Conservation (phyloP, 2,888 invertebrate species). For the Pristionchus arcanus region DNA sequence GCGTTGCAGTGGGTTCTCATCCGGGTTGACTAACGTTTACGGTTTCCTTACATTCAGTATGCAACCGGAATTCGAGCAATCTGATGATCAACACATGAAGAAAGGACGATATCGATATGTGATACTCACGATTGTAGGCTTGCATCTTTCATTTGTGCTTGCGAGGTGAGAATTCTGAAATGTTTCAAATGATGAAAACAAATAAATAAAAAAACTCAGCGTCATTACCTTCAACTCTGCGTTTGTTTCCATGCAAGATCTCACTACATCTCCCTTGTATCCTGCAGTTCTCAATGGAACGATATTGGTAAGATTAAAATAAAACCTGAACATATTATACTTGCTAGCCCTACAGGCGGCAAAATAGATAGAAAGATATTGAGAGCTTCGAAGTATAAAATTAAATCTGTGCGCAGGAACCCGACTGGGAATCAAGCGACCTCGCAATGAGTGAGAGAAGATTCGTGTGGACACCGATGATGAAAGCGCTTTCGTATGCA, state of each 20-base stretch:
- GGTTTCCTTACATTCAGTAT: background rate
- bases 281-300: background rate
- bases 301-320: background rate
- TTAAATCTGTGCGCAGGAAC: background rate
- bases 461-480: slow-evolving; percentile 35
- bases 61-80: background rate
- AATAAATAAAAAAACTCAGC: background rate
- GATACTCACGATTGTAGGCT: background rate
- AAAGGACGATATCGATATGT: slow-evolving; percentile 31
- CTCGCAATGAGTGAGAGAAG: background rate
- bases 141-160: background rate
- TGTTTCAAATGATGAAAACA: background rate
- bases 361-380: too few species aligned
- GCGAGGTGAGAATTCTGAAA: background rate
- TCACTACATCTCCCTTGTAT: slow-evolving; percentile 38
- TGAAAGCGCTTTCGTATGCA: slow-evolving; percentile 1
- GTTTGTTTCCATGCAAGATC: slow-evolving; percentile 40
- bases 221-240: slow-evolving; percentile 44
- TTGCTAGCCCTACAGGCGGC: too few species aligned
- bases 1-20: too few species aligned
- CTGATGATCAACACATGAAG: background rate
- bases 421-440: slow-evolving; percentile 28
- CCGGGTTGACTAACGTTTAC: background rate
- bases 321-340: background rate
- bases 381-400: too few species aligned